Evolutionary conservation across 2,888 invertebrate species (phyloP).

Genomic region (Branchipolynoe longqiensis): DNA sequence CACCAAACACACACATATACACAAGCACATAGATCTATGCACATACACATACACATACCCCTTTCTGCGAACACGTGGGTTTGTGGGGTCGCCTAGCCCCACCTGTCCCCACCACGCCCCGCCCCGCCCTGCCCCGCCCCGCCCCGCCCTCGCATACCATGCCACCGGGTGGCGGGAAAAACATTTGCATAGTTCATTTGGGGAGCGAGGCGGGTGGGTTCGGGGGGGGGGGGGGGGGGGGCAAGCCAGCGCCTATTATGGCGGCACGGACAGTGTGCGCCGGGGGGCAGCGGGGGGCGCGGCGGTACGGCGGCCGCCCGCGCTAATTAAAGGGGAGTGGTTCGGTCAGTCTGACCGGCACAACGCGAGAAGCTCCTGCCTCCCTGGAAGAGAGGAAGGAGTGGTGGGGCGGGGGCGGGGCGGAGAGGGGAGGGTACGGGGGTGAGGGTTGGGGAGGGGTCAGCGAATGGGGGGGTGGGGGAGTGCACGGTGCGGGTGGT

Average conservation of each 20-base stretch:
- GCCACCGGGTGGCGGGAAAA: too few species aligned
- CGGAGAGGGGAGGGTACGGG: neutral
- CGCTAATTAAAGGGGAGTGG: slow-evolving; percentile 55
- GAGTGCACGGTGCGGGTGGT: slow-evolving; percentile 24
- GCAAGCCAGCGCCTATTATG: slow-evolving; percentile 29
- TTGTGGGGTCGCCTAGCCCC: too few species aligned
- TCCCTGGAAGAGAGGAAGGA: slow-evolving; percentile 32
- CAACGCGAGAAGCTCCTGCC: slow-evolving; percentile 9
- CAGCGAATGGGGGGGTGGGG: neutral
- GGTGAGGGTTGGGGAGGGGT: neutral
- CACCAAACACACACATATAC: too few species aligned
- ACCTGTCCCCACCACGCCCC: too few species aligned
- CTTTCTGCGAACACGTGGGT: too few species aligned
- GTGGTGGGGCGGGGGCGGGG: neutral
- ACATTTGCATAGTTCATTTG: slow-evolving; percentile 56
- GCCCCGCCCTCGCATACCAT: slow-evolving; percentile 21
- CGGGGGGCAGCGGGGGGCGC: too few species aligned
- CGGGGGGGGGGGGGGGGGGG: too few species aligned
- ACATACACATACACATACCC: too few species aligned
- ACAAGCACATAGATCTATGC: too few species aligned
- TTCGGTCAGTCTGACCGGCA: slow-evolving; percentile 25
- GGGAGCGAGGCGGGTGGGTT: too few species aligned
- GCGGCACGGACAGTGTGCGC: slow-evolving; percentile 40
- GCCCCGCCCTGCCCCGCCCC: too few species aligned
- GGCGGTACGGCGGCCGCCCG: neutral